Evolutionary conservation across 2,113 vertebrate species (phyloP), one percentile per base, ranked within the genome.

Genomic region (Indicator indicator): DNA sequence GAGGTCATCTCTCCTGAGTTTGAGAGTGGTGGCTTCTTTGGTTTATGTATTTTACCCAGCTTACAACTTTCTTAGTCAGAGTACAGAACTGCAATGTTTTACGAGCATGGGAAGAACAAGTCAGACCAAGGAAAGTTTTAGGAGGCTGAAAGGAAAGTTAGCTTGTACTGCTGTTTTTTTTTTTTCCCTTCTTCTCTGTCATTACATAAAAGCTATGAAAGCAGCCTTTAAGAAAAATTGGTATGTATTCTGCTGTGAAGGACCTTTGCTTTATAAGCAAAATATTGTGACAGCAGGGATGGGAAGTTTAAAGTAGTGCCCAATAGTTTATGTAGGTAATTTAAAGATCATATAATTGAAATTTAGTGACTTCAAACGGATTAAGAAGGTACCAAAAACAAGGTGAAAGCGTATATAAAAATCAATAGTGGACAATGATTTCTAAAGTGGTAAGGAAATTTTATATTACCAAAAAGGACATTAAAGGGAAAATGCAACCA

Each of bases 231-330:
- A 59, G 55, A 65, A 83, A n/a, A 62, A 86, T 20, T 70, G 55
- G 6, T 78, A 64, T 27, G 28, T 87, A 79, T 79, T 91, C 78
- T 96, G 86, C 86, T 96, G 60, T 83, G 80, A 90, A 96, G 68
- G 54, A 87, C 82, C 40, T 94, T 91, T 94, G 84, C 92, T 97
- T 96, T 96, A 90, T 94, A 93, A 96, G 88, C 88, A 94, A 92
- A 92, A 87, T 93, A 55, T 54, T 60, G 56, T 80, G 80, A 70
- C 70, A 75, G 27, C 32, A 72, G 77, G 44, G 73, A 73, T 91
- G 95, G 46, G 73, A 88, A 60, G 76, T 59, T 95, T 93, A 81
- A 91, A 71, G 75, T 97, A 95, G 78, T 96, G 67, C 87, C 80
- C 91, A 76, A 92, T 78, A 91, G 77, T 97, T 97, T 96, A 82